Evolutionary conservation across 2,888 invertebrate genomes (phyloP).

Genomic region (Agrilus biguttatus): DNA sequence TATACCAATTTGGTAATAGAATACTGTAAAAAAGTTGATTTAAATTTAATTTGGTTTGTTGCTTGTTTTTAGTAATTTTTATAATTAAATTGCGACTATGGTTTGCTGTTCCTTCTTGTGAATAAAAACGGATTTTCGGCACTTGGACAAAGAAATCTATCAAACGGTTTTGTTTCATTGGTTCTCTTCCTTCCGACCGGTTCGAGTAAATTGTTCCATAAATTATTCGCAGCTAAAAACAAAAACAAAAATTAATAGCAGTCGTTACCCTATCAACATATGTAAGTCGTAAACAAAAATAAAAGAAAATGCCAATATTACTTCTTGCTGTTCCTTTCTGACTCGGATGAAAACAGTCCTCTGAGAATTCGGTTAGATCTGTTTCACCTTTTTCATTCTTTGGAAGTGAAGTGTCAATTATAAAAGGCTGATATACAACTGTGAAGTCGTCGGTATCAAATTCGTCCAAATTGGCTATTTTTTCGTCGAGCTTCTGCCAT

Average conservation of each 20-base stretch:
- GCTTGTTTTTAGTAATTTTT: no score
- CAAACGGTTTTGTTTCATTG: slow-evolving; percentile 15
- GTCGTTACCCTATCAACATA: no score
- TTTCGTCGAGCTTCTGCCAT: slow-evolving; percentile 39
- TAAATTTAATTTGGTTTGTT: no score
- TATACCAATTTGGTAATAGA: no score
- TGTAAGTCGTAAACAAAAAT: neutral
- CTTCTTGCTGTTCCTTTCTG: slow-evolving; percentile 43
- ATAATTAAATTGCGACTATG: no score
- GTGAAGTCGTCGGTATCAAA: slow-evolving; percentile 41
- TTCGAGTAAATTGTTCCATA: slow-evolving; percentile 49
- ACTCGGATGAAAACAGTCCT: slow-evolving; percentile 50
- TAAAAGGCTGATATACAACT: slow-evolving; percentile 39
- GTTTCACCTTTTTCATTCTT: slow-evolving; percentile 24
- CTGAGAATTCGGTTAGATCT: slow-evolving; percentile 38
- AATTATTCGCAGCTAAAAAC: slow-evolving; percentile 35
- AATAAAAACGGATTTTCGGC: slow-evolving; percentile 32
- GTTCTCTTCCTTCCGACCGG: slow-evolving; percentile 34
- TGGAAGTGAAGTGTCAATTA: slow-evolving; percentile 31
- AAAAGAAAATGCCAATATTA: slow-evolving; percentile 20
- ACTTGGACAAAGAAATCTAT: slow-evolving; percentile 34
- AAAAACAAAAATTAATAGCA: slow-evolving; percentile 2
- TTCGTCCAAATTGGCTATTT: slow-evolving; percentile 32
- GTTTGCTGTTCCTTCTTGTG: slow-evolving; percentile 21
- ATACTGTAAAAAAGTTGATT: no score